Evolutionary conservation across 2,888 invertebrate species (phyloP).

Genomic region (Sepiola atlantica): DNA sequence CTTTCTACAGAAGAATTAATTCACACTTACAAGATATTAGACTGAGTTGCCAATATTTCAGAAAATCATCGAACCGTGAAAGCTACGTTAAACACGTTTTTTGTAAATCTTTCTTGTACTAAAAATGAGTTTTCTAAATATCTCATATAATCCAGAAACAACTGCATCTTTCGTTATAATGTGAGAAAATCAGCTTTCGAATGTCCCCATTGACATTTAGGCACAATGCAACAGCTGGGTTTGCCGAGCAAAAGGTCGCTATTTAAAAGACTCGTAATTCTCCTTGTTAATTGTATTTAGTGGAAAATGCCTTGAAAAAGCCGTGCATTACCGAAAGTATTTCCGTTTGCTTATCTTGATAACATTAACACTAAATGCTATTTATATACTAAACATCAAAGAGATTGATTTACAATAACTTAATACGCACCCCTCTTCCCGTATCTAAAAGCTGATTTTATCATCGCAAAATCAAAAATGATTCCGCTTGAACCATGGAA

Average conservation of each 20-base stretch:
- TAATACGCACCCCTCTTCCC: neutral
- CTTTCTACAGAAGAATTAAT: too few relatives aligned
- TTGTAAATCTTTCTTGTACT: too few relatives aligned
- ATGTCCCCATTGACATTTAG: neutral
- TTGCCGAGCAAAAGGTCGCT: neutral
- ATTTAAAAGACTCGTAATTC: neutral
- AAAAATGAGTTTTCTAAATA: too few relatives aligned
- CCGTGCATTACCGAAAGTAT: neutral
- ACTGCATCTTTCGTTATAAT: too few relatives aligned
- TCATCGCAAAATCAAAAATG: neutral
- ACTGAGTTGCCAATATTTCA: too few relatives aligned
- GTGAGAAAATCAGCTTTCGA: too few relatives aligned
- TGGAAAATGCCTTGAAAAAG: neutral
- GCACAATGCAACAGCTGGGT: neutral
- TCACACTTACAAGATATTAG: too few relatives aligned
- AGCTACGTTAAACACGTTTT: too few relatives aligned
- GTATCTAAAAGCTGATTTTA: neutral
- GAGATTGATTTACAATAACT: neutral
- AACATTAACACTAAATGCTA: neutral
- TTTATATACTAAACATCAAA: neutral
- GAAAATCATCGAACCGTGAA: too few relatives aligned
- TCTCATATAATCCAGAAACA: too few relatives aligned
- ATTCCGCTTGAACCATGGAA: neutral
- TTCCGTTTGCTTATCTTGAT: neutral
- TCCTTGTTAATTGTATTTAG: neutral